These are phyloP conservation scores for Semnornis frantzii DNA, from an alignment of 2,113 vertebrate genomes.

Conservation along the genomic window DNA sequence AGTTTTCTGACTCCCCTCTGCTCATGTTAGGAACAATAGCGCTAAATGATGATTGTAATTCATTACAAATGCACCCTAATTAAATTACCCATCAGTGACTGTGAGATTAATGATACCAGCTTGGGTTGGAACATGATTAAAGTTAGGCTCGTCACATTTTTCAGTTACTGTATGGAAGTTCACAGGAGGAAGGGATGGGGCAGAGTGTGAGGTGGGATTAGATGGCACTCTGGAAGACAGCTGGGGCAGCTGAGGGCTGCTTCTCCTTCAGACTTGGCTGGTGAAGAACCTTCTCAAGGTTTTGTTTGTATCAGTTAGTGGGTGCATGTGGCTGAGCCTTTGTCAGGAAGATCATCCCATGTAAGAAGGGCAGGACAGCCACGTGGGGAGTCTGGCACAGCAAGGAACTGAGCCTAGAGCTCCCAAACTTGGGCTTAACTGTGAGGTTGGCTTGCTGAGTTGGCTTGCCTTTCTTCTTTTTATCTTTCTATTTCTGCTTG, in stretches of 20 bases:
- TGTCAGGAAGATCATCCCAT: not conserved
- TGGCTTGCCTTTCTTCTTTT: not conserved
- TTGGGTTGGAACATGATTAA: conserved; percentile 54
- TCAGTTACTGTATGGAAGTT: conserved; percentile 30
- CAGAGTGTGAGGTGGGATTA: not conserved
- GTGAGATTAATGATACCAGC: conserved; percentile 71
- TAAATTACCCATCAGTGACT: conserved; percentile 74
- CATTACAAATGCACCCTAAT: conserved; percentile 76
- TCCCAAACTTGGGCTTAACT: not conserved
- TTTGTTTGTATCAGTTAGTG: not conserved
- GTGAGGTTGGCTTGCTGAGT: not conserved
- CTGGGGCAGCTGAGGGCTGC: not conserved
- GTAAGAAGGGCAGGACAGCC: not conserved
- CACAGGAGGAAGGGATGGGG: not conserved
- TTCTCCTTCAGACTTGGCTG: not conserved
- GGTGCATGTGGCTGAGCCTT: not conserved
- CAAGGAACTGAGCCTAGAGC: not conserved
- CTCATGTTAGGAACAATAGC: conserved; percentile 28
- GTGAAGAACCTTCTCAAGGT: not conserved
- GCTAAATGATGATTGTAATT: conserved; percentile 78
- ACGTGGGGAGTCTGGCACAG: not conserved
- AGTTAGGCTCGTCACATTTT: conserved; percentile 52
- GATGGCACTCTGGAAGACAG: not conserved
- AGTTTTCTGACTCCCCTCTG: conserved; percentile 57
- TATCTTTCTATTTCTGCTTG: not conserved